These are phyloP conservation scores for Chascanopsetta lugubris DNA, from an alignment of 2,113 vertebrate genomes.

Conservation along the genomic window DNA sequence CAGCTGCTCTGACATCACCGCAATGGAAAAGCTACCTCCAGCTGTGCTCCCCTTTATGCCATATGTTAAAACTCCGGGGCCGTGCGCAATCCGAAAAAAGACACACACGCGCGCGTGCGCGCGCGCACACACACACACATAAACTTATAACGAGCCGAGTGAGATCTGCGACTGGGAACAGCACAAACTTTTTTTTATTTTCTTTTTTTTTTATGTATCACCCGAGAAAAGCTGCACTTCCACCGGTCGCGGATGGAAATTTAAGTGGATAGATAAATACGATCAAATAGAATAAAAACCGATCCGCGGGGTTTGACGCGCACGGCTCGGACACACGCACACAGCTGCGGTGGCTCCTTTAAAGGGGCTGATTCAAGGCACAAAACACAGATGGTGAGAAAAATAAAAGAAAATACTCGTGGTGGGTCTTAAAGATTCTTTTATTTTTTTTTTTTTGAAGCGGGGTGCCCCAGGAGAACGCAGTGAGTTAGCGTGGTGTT, in stretches of 20 bases:
- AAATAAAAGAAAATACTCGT: not conserved
- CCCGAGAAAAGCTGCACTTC: conserved; percentile 7
- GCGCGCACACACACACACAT: no score
- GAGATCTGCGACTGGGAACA: conserved; percentile 57
- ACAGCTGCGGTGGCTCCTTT: conserved; percentile 27
- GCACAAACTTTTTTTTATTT: conserved; percentile 9
- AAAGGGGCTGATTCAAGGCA: conserved; percentile 8
- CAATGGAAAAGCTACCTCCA: conserved; percentile 90
- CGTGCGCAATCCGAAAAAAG: conserved; percentile 71
- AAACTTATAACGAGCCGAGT: no score
- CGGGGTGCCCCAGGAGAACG: no score
- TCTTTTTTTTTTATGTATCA: not conserved
- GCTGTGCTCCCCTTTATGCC: conserved; percentile 89
- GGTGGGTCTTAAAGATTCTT: conserved; percentile 43
- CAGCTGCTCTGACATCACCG: conserved; percentile 96
- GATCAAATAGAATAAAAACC: conserved; percentile 4
- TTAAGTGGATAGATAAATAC: no score
- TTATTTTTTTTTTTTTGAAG: no score
- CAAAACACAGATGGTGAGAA: not conserved
- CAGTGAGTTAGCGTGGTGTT: no score
- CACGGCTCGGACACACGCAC: conserved; percentile 28
- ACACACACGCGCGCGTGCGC: no score
- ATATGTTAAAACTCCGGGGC: conserved; percentile 84
- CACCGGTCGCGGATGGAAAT: conserved; percentile 5
- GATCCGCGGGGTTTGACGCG: conserved; percentile 35